Conservation (phyloP, 1,140 invertebrate species). For the Calliopsis andreniformis region DNA sequence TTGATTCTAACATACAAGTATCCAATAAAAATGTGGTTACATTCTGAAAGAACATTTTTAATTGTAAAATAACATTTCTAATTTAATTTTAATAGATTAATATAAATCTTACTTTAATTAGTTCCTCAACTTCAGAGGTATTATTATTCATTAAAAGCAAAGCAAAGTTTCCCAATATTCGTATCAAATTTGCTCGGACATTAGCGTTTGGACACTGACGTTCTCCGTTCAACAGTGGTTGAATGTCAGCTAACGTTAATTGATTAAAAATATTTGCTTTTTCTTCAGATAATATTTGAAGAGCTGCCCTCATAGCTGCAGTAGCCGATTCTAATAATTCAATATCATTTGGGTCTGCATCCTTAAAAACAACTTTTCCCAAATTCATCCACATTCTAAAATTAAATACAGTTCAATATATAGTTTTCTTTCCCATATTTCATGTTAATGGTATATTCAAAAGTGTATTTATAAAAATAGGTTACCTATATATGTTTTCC, state of each 20-base stretch:
- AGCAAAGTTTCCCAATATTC: constrained; percentile 85
- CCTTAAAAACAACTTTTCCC: constrained; percentile 83
- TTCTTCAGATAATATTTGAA: constrained; percentile 74
- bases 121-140: constrained; percentile 55
- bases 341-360: constrained; percentile 74
- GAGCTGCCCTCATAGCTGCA: constrained; percentile 85
- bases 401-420: neutral
- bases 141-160: constrained; percentile 72
- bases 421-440: neutral
- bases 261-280: constrained; percentile 73
- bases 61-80: constrained; percentile 67
- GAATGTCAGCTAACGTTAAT: constrained; percentile 74
- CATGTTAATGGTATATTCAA: constrained; percentile 6
- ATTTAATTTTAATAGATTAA: constrained; percentile 39
- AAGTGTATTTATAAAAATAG: neutral
- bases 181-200: constrained; percentile 86
- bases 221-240: constrained; percentile 84
- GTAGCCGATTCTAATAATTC: constrained; percentile 85
- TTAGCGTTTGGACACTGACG: constrained; percentile 82
- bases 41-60: constrained; percentile 64
- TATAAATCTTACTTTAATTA: constrained; percentile 75
- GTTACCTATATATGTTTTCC: constrained; percentile 79
- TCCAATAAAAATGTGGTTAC: constrained; percentile 82
- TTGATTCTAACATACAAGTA: constrained; percentile 80
- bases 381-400: constrained; percentile 83